phyloP scores from a whole-genome alignment of 2,113 vertebrate species.

The Halcyon malimbica region DNA sequence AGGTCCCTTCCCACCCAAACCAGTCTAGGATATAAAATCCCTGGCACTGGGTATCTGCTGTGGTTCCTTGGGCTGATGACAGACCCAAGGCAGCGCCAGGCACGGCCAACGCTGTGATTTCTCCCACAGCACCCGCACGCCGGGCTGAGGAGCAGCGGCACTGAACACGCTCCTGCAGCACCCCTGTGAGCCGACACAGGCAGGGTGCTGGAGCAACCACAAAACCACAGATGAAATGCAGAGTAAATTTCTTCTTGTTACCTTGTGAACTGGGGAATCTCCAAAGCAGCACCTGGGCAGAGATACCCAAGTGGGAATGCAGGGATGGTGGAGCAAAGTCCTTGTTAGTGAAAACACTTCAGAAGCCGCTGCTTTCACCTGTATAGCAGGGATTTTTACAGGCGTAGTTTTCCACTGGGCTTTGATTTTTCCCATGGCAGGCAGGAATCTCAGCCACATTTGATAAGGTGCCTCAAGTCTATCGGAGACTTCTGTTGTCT shows the following conservation, averaged over 20 bases:
- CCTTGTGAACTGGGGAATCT: background rate
- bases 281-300: background rate
- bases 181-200: background rate
- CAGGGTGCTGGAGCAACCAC: background rate
- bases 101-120: rapidly evolving
- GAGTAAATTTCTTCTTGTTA: background rate
- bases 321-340: background rate
- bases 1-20: background rate
- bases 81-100: background rate
- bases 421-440: background rate
- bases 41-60: rapidly evolving
- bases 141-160: background rate
- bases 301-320: background rate
- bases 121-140: rapidly evolving
- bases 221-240: background rate
- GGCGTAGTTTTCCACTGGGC: background rate
- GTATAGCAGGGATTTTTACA: background rate
- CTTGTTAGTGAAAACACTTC: background rate
- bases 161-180: background rate
- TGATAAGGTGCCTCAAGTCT: background rate
- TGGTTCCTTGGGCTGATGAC: background rate
- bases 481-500: background rate
- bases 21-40: background rate
- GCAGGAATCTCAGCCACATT: background rate
- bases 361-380: background rate